These are phyloP conservation scores for Cataglyphis albicans DNA, from an alignment of 2,888 invertebrate species.

Conservation along the genomic window DNA sequence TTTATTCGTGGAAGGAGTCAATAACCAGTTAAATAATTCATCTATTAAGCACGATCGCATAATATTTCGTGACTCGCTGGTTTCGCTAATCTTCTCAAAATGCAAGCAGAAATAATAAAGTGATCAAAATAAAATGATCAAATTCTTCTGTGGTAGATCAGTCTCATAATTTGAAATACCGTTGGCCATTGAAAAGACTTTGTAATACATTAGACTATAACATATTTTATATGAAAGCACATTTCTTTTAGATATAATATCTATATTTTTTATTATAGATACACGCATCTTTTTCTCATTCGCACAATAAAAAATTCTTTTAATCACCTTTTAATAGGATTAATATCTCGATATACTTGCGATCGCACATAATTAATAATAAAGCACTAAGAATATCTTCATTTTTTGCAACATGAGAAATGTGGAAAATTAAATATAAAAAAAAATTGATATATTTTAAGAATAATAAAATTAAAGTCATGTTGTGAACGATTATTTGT, in stretches of 20 bases:
- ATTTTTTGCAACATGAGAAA: neutral
- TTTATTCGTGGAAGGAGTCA: slow-evolving; percentile 80
- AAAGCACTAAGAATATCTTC: neutral
- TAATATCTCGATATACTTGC: neutral
- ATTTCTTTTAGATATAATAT: neutral
- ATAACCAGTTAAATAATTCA: slow-evolving; percentile 84
- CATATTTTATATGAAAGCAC: slow-evolving; percentile 20
- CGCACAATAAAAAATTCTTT: neutral
- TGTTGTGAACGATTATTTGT: neutral
- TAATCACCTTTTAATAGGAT: neutral
- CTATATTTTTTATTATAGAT: neutral
- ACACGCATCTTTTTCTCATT: neutral
- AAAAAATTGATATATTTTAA: neutral
- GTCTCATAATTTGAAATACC: neutral
- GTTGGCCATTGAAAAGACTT: neutral
- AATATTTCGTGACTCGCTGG: slow-evolving; percentile 76
- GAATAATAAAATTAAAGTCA: neutral
- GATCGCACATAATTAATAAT: neutral
- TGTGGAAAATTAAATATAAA: slow-evolving; percentile 5
- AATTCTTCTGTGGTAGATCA: slow-evolving; percentile 42
- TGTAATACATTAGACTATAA: slow-evolving; percentile 19
- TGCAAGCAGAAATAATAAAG: slow-evolving; percentile 56
- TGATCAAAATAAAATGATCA: slow-evolving; percentile 60
- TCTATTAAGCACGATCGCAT: slow-evolving; percentile 78
- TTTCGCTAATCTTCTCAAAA: slow-evolving; percentile 58